phyloP scores from a whole-genome alignment of 2,113 vertebrate genomes.

The Pardalotus punctatus region DNA sequence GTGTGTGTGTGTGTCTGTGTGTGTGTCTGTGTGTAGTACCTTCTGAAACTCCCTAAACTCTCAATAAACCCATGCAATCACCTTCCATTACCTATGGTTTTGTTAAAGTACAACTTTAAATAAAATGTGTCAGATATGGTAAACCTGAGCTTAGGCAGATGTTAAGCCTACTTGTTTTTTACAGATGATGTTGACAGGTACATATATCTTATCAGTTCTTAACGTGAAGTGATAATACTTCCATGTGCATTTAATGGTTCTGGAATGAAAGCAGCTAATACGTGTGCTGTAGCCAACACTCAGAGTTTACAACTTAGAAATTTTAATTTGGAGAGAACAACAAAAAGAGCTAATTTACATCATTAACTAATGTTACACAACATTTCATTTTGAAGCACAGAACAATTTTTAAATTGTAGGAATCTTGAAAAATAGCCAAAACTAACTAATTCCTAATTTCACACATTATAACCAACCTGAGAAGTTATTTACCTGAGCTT shows the following conservation, averaged over 20 bases:
- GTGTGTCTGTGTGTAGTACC: fast-evolving
- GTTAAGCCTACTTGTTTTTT: not conserved
- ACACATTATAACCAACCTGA: not conserved
- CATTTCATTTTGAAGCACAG: not conserved
- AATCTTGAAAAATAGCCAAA: not conserved
- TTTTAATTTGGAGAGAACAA: not conserved
- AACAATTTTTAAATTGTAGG: not conserved
- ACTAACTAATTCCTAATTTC: not conserved
- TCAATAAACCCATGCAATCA: not conserved
- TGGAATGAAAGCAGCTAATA: not conserved
- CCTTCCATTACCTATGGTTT: not conserved
- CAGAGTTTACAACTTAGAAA: not conserved
- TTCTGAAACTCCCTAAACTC: not conserved
- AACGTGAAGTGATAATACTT: not conserved
- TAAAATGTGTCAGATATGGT: not conserved
- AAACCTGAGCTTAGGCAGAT: not conserved
- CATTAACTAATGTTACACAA: not conserved
- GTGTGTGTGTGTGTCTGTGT: fast-evolving
- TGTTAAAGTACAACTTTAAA: not conserved
- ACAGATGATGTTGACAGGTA: not conserved
- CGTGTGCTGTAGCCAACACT: not conserved
- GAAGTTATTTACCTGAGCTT: not conserved
- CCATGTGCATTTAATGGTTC: not conserved
- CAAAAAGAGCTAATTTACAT: not conserved
- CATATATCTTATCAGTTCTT: not conserved